Conservation (phyloP, 2,113 vertebrate species). For the Lasiurus borealis region DNA sequence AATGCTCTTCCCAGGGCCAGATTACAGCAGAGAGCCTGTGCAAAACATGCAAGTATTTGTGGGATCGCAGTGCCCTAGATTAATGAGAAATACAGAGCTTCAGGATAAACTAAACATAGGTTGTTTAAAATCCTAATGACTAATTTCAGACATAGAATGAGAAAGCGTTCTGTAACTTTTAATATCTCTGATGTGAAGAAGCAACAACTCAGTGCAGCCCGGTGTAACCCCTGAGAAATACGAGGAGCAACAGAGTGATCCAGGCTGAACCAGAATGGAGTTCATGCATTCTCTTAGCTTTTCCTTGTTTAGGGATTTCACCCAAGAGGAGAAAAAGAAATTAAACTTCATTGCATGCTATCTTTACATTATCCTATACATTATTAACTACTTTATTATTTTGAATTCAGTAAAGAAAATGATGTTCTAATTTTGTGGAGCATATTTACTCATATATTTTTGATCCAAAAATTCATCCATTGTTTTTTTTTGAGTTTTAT, state of each 20-base stretch:
- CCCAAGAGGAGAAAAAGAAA: neutral
- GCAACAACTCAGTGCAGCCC: neutral
- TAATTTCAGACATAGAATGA: too few relatives aligned
- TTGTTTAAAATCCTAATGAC: neutral
- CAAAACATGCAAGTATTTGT: neutral
- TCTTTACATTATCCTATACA: neutral
- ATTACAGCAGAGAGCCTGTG: neutral
- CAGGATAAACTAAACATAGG: neutral
- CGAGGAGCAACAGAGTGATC: neutral
- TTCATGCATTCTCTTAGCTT: neutral
- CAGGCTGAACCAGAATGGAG: neutral
- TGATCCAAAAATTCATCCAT: neutral
- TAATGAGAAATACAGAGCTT: neutral
- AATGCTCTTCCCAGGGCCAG: neutral
- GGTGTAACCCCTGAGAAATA: neutral
- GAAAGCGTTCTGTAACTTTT: neutral
- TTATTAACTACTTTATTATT: neutral
- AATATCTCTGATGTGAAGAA: neutral
- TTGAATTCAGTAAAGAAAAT: constrained; percentile 10
- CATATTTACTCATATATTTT: neutral
- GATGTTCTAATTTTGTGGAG: neutral
- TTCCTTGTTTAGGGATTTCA: neutral
- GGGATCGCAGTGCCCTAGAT: neutral
- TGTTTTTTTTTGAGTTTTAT: constrained; percentile 36
- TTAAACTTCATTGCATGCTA: neutral